Base-by-base conservation (phyloP, 2,888 invertebrate species). In the Glyphotaelius pellucidus region DNA sequence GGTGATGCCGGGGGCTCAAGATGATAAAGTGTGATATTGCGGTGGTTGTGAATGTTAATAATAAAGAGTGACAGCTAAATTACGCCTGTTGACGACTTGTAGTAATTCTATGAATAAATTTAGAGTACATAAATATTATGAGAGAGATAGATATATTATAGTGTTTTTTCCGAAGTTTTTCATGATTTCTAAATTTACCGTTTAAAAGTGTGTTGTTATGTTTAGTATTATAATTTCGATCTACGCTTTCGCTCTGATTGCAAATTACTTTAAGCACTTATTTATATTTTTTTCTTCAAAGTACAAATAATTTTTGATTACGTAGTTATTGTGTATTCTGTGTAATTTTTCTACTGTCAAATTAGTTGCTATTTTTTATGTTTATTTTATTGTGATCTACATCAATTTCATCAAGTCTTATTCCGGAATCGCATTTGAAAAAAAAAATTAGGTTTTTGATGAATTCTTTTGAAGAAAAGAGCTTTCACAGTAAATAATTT, bases 31-130 rank as follows among this genome's bases (percentile, higher is more conserved):
- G 84, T 84, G 84, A 80, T 89, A 80, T 15, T 67, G 15, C 35
- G 89, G 15, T 79, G 89, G 89, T 89, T 89, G 89, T 89, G 89
- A 89, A 79, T 80, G 89, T 80, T 79, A 79, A 31, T 67, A 89
- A 15, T 80, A 47, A 47, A 31, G 52, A 87, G 15, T 87, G 87
- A 87, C 47, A 87, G 52, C 87, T 52, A 31, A 47, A 47, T 87
- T 87, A 87, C 30, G 52, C 67, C 67, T 67, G 67, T 67, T 67
- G 67, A 25, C 25, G 67, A 67, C 67, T 67, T 67, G 67, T 67
- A 67, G 67, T 25, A 67, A 67, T 67, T 52, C 52, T 52, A 52
- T 15, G 25, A 67, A 25, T 9, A 67, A 67, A n/a, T 25, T 25
- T 15, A 3, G 19, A 52, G 47, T 19, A 52, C 19, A 52, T 19